Conservation (phyloP, 2,888 invertebrate species). For the Sicus ferrugineus region DNA sequence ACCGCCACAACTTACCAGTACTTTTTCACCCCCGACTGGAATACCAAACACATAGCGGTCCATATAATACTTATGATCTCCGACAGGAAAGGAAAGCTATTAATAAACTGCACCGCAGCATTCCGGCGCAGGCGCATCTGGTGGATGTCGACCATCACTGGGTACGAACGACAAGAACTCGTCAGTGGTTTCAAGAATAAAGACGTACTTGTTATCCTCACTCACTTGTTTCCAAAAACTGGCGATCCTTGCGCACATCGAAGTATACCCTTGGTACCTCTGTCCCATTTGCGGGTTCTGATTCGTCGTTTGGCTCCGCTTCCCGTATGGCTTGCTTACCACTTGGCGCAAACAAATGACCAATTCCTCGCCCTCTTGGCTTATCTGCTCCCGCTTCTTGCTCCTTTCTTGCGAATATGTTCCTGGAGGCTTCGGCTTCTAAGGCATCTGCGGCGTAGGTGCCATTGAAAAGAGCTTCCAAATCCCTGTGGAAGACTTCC, state of each 20-base stretch:
- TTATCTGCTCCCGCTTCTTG: neutral
- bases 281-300: slow-evolving; percentile 36
- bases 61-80: slow-evolving; percentile 58
- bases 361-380: slow-evolving; percentile 20
- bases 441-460: slow-evolving; percentile 39
- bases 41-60: slow-evolving; percentile 60
- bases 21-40: slow-evolving; percentile 57
- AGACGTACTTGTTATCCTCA: neutral
- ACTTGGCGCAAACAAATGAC: neutral
- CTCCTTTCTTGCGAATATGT: slow-evolving; percentile 32
- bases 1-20: slow-evolving; percentile 48
- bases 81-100: slow-evolving; percentile 57
- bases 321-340: slow-evolving; percentile 42
- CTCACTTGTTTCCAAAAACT: slow-evolving; percentile 52
- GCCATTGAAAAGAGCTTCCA: slow-evolving; percentile 45
- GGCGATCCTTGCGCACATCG: slow-evolving; percentile 50
- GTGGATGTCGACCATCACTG: slow-evolving; percentile 54
- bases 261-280: slow-evolving; percentile 43
- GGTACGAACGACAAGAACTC: neutral
- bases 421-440: slow-evolving; percentile 29
- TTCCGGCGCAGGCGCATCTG: slow-evolving; percentile 52
- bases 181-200: neutral
- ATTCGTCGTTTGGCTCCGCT: slow-evolving; percentile 25
- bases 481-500: slow-evolving; percentile 49
- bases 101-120: slow-evolving; percentile 53